Conservation (phyloP, 2,113 vertebrate species). For the Apteryx owenii region DNA sequence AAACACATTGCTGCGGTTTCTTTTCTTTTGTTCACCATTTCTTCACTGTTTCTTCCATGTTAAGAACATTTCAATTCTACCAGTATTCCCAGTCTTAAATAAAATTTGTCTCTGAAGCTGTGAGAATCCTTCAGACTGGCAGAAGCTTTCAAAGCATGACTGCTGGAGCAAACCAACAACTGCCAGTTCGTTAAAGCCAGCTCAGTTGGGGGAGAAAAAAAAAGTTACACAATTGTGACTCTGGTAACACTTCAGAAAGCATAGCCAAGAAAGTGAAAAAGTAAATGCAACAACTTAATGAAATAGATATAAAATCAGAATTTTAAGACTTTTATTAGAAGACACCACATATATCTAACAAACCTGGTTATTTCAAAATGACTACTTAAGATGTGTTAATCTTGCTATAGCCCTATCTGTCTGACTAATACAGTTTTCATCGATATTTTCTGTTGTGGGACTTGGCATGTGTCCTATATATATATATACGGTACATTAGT, state of each 20-base stretch:
- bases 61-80: not conserved
- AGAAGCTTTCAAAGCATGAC: not conserved
- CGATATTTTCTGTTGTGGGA: not conserved
- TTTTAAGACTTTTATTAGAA: not conserved
- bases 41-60: not conserved
- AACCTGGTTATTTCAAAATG: not conserved
- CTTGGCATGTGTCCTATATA: not conserved
- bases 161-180: not conserved
- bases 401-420: not conserved
- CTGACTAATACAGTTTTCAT: not conserved
- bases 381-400: not conserved
- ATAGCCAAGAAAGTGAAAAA: not conserved
- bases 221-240: not conserved
- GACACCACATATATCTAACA: not conserved
- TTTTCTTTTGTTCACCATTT: not conserved
- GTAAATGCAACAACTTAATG: not conserved
- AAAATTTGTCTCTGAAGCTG: not conserved
- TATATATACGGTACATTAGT: not conserved
- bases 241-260: not conserved
- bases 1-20: not conserved
- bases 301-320: not conserved
- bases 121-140: not conserved
- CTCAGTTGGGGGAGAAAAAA: not conserved
- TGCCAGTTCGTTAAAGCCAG: not conserved
- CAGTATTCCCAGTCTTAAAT: not conserved